Base-by-base conservation (phyloP, 2,113 vertebrate genomes). In the Scophthalmus maximus region DNA sequence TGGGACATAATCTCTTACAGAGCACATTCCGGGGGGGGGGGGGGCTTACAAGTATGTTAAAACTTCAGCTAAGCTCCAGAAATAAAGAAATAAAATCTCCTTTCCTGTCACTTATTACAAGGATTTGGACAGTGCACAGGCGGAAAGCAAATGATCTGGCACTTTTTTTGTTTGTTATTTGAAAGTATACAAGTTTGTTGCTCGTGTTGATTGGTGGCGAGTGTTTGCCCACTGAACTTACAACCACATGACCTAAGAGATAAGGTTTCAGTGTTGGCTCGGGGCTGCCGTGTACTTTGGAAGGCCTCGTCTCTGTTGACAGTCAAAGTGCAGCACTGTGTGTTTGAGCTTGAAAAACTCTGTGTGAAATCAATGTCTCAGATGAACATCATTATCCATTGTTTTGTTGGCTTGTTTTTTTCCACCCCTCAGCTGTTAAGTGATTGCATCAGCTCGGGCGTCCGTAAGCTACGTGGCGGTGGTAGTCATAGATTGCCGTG, bases 181-280 rank as follows among this genome's bases (percentile, higher is more conserved):
- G 22, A 10, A 23, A 49, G 52, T 74, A 29, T 58, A 32, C n/a
- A 25, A 47, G 50, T 22, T 38, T 44, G 57, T 74, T 61, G 61
- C 23, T 22, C 23, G 17, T 61, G 62, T 46, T 71, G 65, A 79
- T 68, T 72, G 67, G 68, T 23, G 49, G 34, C 40, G 30, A 51
- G 56, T 73, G 76, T 88, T 80, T 63, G 75, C 82, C 68, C 76
- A 59, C 77, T 75, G 64, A 76, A 78, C 66, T 59, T 63, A 67
- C n/a, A 55, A 11, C 73, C 90, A 81, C 86, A 84, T 91, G 88
- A 88, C 87, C 70, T 27, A 65, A 52, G 73, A 90, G 90, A 92
- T 92, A 89, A 89, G 81, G 79, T 90, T 90, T 88, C 89, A 83
- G 59, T 59, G 68, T 77, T 71, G 65, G 82, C 57, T 34, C 49